Conservation (phyloP, 2,113 vertebrate species). For the Bubo scandiacus region DNA sequence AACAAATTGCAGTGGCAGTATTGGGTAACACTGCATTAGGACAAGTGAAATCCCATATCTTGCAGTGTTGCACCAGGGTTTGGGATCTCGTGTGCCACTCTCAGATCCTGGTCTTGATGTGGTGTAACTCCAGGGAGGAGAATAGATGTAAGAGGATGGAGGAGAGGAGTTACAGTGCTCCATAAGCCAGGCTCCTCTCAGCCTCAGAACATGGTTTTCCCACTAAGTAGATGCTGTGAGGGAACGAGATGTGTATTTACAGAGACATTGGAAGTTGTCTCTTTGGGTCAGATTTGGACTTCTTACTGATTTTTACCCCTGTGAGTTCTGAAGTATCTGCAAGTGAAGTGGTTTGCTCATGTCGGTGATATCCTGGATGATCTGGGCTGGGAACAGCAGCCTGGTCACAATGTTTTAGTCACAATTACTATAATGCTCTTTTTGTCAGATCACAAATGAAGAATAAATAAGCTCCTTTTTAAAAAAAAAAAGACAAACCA, state of each 20-base stretch:
- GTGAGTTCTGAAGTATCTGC: not conserved
- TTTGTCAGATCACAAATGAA: not conserved
- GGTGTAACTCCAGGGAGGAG: not conserved
- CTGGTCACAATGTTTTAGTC: not conserved
- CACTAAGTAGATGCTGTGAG: not conserved
- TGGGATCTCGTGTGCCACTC: not conserved
- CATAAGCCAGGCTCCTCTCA: not conserved
- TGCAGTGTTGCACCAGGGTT: too few species aligned
- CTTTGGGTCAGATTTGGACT: not conserved
- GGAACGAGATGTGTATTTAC: not conserved
- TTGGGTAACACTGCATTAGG: rapidly evolving
- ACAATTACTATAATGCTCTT: not conserved
- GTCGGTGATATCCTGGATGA: not conserved
- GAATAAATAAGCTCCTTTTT: not conserved
- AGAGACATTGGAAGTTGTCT: not conserved
- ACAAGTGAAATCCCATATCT: not conserved
- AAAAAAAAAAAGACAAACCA: not conserved
- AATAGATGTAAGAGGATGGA: not conserved
- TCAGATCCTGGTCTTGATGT: not conserved
- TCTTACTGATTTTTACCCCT: not conserved
- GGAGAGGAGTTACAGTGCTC: not conserved
- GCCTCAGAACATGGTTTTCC: not conserved
- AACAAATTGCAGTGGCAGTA: not conserved
- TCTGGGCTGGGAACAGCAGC: not conserved
- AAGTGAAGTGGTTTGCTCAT: not conserved